Base-by-base conservation (phyloP, 1,140 invertebrate species). In the Drosophila santomea region DNA sequence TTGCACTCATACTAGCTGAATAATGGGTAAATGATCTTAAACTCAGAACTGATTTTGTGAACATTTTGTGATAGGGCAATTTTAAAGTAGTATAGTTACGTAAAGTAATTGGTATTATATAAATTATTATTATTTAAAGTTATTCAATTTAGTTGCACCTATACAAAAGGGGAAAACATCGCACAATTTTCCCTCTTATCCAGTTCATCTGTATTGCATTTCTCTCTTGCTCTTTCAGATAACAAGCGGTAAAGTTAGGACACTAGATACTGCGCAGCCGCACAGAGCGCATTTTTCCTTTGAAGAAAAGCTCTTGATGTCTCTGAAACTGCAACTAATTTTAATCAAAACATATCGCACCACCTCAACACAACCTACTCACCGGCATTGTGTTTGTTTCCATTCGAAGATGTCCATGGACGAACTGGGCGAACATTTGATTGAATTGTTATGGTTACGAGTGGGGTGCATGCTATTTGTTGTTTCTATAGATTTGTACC, bases 391-490 rank as follows among this genome's bases (percentile, higher is more conserved):
- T 80, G 63, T 67, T 84, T 73, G 76, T 64, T 80, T 64, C 60
- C 57, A 72, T 76, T 77, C 44, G 55, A 71, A 75, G 74, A 86
- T 79, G 88, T 86, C 59, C 79, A 83, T 79, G 76, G 58, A 72
- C 55, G 74, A 78, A 62, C 52, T 63, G 54, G 73, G 72, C 58
- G 78, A 71, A 73, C 67, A 86, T 86, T 86, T 88, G 83, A 86
- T 90, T 90, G 81, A 88, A 90, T 81, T 90, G 81, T 84, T 90
- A 90, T 85, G 81, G 81, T 82, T 90, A 78, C 78, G 80, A 64
- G 58, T 74, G 10, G 43, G 50, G 38, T 39, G 59, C 59, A 43
- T 63, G 48, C 32, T 54, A 52, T 68, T 66, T 57, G 52, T 43
- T 74, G 58, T 55, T 38, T 47, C 43, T 67, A 38, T 23, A 61